Percentiles rank a stretch among this genome's conserved stretches.
These are phyloP conservation scores for Athalia circularis DNA, from an alignment of 2,888 invertebrate species.

Conservation along the genomic window DNA sequence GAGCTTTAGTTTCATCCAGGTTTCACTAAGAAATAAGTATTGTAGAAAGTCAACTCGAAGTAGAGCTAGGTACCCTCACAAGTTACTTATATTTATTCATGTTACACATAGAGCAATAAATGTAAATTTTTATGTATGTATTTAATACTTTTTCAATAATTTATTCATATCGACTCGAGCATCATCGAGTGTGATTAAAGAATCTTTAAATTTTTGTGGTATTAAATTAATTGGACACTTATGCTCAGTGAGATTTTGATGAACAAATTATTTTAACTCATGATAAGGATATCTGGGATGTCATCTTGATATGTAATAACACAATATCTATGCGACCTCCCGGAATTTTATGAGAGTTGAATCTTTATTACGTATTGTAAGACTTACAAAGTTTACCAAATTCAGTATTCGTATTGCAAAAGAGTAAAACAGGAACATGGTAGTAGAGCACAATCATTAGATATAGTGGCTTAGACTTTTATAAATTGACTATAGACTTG, in stretches of 20 bases:
- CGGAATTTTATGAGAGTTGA: not conserved
- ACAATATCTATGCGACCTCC: not conserved
- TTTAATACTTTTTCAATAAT: slow-evolving; percentile 6
- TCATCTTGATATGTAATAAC: too few relatives aligned
- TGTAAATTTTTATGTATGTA: slow-evolving; percentile 31
- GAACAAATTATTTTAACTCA: too few relatives aligned
- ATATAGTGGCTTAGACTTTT: slow-evolving; percentile 21
- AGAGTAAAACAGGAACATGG: slow-evolving; percentile 40
- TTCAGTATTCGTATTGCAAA: slow-evolving; percentile 30
- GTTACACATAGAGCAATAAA: slow-evolving; percentile 38
- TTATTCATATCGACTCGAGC: not conserved
- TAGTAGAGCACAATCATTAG: slow-evolving; percentile 27
- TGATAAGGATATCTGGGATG: too few relatives aligned
- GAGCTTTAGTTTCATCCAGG: not conserved
- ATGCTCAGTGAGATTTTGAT: not conserved
- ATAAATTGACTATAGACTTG: slow-evolving; percentile 36
- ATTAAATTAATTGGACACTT: not conserved
- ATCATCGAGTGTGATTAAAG: too few relatives aligned
- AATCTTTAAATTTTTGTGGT: not conserved
- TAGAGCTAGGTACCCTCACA: slow-evolving; percentile 12
- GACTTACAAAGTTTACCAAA: slow-evolving; percentile 44
- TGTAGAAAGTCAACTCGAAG: not conserved
- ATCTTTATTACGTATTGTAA: slow-evolving; percentile 20
- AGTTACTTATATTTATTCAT: slow-evolving; percentile 39
- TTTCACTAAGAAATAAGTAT: not conserved